Conservation (phyloP, 2,797 vertebrate genomes). For the Pangasius sanitwongsei region DNA sequence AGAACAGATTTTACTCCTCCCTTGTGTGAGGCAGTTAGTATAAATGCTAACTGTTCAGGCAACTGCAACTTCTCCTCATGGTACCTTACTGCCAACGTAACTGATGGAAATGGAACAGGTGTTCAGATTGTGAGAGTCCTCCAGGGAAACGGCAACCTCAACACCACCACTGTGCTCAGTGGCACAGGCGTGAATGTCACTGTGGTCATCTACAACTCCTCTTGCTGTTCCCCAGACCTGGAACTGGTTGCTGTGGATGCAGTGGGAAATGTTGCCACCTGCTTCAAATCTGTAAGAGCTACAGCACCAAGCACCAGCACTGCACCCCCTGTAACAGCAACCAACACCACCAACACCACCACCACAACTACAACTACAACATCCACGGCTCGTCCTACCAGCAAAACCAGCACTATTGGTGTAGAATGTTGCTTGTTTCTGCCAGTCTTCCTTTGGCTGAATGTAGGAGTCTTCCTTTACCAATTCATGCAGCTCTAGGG, state of each 20-base stretch:
- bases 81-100: conserved; percentile 65
- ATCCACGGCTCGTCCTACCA: not conserved
- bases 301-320: not conserved
- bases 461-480: not conserved
- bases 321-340: not conserved
- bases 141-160: conserved; percentile 65
- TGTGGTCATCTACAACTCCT: conserved; percentile 61
- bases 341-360: not conserved
- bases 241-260: conserved; percentile 66
- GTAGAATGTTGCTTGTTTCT: not conserved
- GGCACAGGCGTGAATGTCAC: conserved; percentile 61
- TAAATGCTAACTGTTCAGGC: conserved; percentile 52
- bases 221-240: conserved; percentile 69
- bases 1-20: conserved; percentile 25
- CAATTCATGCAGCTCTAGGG: conserved; percentile 2
- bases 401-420: not conserved
- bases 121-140: conserved; percentile 56
- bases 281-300: conserved; percentile 48
- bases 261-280: conserved; percentile 68
- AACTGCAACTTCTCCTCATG: conserved; percentile 64
- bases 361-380: conserved; percentile 25
- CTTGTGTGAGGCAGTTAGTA: conserved; percentile 36
- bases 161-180: conserved; percentile 48
- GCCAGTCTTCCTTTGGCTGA: conserved; percentile 20
- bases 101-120: conserved; percentile 69